These are phyloP conservation scores for Sphaeridia pumilis DNA, from an alignment of 2,888 invertebrate genomes.

Conservation along the genomic window DNA sequence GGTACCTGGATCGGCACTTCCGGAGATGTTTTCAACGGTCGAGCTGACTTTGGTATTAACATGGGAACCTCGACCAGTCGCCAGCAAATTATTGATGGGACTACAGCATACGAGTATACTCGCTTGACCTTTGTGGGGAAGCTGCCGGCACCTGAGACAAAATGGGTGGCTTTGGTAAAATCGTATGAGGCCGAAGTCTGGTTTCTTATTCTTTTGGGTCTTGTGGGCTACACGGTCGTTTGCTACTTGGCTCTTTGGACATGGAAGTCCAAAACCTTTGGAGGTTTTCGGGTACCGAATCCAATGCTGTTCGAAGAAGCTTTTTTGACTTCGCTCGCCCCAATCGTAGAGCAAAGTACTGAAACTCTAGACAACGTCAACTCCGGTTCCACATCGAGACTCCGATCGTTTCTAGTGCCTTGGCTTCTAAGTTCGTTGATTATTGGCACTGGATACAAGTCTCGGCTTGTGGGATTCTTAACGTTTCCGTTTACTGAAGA, in stretches of 20 bases:
- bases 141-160: slow-evolving; percentile 8
- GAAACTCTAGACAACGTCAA: not conserved
- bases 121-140: slow-evolving; percentile 18
- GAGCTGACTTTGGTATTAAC: slow-evolving; percentile 15
- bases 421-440: slow-evolving; percentile 17
- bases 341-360: slow-evolving; percentile 13
- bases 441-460: slow-evolving; percentile 19
- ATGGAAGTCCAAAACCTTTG: not conserved
- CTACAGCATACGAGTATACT: slow-evolving; percentile 17
- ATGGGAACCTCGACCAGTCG: slow-evolving; percentile 12
- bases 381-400: not conserved
- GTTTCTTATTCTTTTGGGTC: not conserved
- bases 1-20: slow-evolving; percentile 17
- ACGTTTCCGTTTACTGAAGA: slow-evolving; percentile 18
- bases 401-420: slow-evolving; percentile 8
- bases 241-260: not conserved
- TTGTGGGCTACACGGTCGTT: not conserved
- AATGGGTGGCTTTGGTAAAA: slow-evolving; percentile 15
- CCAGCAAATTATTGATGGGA: slow-evolving; percentile 13
- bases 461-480: slow-evolving; percentile 17
- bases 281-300: not conserved
- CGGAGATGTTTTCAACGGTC: slow-evolving; percentile 15
- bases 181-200: not conserved
- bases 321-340: not conserved
- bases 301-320: not conserved